Evolutionary conservation across 2,888 invertebrate genomes (phyloP), one percentile per base, ranked within the genome.

Genomic region (Plebejus argus): DNA sequence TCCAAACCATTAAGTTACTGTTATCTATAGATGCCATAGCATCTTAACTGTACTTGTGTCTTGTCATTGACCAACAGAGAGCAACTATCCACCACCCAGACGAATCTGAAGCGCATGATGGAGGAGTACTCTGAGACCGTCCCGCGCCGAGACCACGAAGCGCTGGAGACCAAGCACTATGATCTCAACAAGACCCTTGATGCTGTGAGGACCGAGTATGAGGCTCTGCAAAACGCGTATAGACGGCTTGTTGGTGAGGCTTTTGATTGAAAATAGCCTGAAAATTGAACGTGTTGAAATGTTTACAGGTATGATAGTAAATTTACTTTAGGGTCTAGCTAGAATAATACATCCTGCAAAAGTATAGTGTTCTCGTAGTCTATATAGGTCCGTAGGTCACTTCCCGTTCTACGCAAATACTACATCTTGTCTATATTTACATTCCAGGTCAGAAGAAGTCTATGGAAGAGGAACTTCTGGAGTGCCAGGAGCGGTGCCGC

Each of bases 41-140:
- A 3, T 3, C 10, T 1, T 45, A 58, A 20, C 1, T 56, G 4
- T 6, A 7, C 7, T 6, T 56, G 2, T n/a, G 20, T 20, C 58
- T 15, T 58, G 23, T 72, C 7, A 10, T 58, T n/a, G 4, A 58
- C n/a, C n/a, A n/a, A n/a, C 81, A 94, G 94, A 78, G 92, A 94
- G 78, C 92, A 91, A 78, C 82, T 94, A 4, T 86, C 94, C 1
- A 80, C 84, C 61, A 90, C 92, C 0, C 93, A 93, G 79, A 84
- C 83, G 0, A 87, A 92, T 61, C 82, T 94, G 3, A 90, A 86
- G 77, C 88, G 86, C 78, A 90, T 90, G 87, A 86, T 84, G 0
- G 94, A 94, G 3, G 91, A 93, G 79, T 94, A 93, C 81, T 85
- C 90, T 0, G 93, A 92, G 70, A 90, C 91, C 0, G 93, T 94